Base-by-base conservation (phyloP, 2,797 vertebrate species). In the Tarsius wallacei region DNA sequence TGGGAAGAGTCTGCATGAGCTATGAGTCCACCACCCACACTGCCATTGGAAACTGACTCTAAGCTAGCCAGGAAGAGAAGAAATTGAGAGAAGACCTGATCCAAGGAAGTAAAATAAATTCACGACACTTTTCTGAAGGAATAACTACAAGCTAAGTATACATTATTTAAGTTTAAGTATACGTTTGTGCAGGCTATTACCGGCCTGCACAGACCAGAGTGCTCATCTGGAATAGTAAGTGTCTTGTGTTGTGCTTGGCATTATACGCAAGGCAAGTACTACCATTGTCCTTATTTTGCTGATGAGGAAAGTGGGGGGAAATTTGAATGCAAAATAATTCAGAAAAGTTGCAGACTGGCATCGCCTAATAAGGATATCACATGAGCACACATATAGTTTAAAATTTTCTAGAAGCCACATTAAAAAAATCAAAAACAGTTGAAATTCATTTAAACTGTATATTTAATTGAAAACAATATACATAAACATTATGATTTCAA, bases 401-500 rank as follows among this genome's bases (percentile, higher is more conserved):
- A 95, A 57, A 21, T 36, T 70, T 86, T 70, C 53, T 87, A 63
- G 36, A 42, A 89, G 55, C 49, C 61, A 55, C 26, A 53, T 33
- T 91, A 33, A 68, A 77, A 83, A 94, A 64, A 73, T 36, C 61
- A 33, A 31, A 76, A 91, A 84, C 24, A 82, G 47, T n/a, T 91
- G 16, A 95, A 61, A 81, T 83, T 63, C 57, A 78, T 93, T 90
- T 83, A 80, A 59, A 74, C 59, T 28, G 26, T 82, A 36, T 81
- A 85, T 94, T 96, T 94, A 95, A 89, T 76, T 64, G 71, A 82
- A 87, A 96, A 68, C 42, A 94, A 49, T 59, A 24, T 16, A 19
- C 76, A 8, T 77, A 80, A 91, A 91, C 71, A 68, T 70, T 13
- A 73, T n/a, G 26, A 74, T 84, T 77, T 94, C 93, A 90, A 10